Evolutionary conservation across 2,888 invertebrate species (phyloP), one percentile per base, ranked within the genome.

Genomic region (Andrena flavipes): DNA sequence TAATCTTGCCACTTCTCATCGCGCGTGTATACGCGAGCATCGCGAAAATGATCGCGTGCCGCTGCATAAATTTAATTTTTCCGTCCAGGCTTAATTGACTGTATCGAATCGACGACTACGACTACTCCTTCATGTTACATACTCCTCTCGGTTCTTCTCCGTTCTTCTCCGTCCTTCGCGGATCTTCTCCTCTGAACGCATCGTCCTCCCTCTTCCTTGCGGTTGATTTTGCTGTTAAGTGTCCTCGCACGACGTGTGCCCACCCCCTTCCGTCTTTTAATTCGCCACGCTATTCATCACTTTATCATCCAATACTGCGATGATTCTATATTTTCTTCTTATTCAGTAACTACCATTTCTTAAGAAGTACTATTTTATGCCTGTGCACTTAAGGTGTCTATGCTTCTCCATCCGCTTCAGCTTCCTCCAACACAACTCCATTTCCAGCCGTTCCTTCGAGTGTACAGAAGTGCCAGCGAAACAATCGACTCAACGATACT

Each of bases 41-140:
- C 33, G 79, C 48, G 29, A 68, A 62, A 68, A 62, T 54, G 54
- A 26, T 62, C 62, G 76, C 20, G 26, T 6, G 35, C 62, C 26
- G 35, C 30, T 56, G 54, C 67, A 68, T 54, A 56, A 68, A 35
- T 35, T 63, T 30, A 68, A 71, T 35, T 42, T 42, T 42, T 4
- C 56, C 62, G 48, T 62, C 79, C 62, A 35, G 71, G 33, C 59
- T 75, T 80, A 80, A 80, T 80, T 80, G 80, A 80, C 79, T 72
- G 60, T 62, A 16, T 80, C 67, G 48, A 48, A 35, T 54, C 75
- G 64, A 42, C 23, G 69, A 42, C 23, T 13, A 48, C 42, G 62
- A 8, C 59, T 29, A 76, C 62, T 62, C 42, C n/a, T 64, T 49
- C 76, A 6, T 65, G 42, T 42, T 42, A 42, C 5, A 16, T 42